These are phyloP conservation scores for Otis tarda DNA, from an alignment of 2,113 vertebrate species.

Conservation along the genomic window DNA sequence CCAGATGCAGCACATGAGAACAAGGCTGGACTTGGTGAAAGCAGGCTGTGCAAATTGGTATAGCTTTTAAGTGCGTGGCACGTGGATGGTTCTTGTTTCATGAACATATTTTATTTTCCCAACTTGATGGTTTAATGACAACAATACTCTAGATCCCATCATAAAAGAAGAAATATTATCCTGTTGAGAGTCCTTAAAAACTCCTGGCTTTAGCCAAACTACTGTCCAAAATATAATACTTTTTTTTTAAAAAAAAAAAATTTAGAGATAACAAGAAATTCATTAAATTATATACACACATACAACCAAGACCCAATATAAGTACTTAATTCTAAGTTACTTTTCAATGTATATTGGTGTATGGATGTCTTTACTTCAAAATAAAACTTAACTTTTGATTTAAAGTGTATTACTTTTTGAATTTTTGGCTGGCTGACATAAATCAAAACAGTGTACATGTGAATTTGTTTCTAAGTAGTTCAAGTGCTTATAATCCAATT, in stretches of 20 bases:
- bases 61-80: not conserved
- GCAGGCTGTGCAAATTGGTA: not conserved
- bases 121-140: not conserved
- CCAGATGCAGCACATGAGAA: not conserved
- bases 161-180: not conserved
- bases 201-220: not conserved
- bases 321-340: not conserved
- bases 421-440: not conserved
- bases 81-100: not conserved
- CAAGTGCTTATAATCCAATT: not conserved
- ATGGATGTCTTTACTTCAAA: not conserved
- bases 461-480: not conserved
- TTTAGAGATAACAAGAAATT: not conserved
- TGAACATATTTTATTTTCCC: not conserved
- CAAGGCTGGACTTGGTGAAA: not conserved
- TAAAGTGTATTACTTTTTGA: not conserved
- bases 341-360: not conserved
- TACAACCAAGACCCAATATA: not conserved
- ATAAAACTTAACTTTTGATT: not conserved
- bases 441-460: not conserved
- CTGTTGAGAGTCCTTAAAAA: not conserved
- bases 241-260: not conserved
- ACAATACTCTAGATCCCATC: not conserved
- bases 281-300: not conserved
- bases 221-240: not conserved